Percentiles rank a stretch among this genome's conserved stretches.
Conservation (phyloP, 2,797 vertebrate genomes). For the Myotis daubentonii region DNA sequence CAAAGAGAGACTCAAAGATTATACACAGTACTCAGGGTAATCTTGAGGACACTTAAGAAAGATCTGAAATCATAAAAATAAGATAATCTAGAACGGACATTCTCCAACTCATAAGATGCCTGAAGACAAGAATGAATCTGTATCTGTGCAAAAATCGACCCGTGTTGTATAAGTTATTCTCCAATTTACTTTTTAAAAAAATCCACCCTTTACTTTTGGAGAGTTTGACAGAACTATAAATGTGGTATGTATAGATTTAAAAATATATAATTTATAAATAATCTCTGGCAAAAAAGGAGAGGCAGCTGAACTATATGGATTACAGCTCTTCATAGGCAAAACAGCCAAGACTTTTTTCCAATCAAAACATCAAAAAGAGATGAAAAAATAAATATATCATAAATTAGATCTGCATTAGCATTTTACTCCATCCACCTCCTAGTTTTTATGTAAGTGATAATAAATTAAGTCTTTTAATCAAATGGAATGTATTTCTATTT, state of each 20-base stretch:
- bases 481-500: not conserved
- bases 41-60: not conserved
- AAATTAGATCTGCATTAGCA: not conserved
- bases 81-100: not conserved
- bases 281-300: not conserved
- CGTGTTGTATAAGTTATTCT: not conserved
- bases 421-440: not conserved
- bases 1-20: not conserved
- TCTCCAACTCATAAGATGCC: not conserved
- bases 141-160: not conserved
- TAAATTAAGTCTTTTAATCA: not conserved
- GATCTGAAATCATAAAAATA: not conserved
- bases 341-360: not conserved
- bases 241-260: not conserved
- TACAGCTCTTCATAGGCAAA: not conserved
- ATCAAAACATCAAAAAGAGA: not conserved
- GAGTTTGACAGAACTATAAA: constrained; percentile 9
- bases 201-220: not conserved
- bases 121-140: not conserved
- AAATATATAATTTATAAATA: constrained; percentile 27
- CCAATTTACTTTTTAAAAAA: not conserved
- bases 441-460: not conserved
- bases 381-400: constrained; percentile 35
- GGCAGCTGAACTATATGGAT: not conserved
- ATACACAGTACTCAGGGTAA: not conserved